A percentile compares a stretch with the other conserved stretches of the same genome.
These are phyloP conservation scores for Amblyraja radiata DNA, from an alignment of 2,797 vertebrate species.

Conservation along the genomic window DNA sequence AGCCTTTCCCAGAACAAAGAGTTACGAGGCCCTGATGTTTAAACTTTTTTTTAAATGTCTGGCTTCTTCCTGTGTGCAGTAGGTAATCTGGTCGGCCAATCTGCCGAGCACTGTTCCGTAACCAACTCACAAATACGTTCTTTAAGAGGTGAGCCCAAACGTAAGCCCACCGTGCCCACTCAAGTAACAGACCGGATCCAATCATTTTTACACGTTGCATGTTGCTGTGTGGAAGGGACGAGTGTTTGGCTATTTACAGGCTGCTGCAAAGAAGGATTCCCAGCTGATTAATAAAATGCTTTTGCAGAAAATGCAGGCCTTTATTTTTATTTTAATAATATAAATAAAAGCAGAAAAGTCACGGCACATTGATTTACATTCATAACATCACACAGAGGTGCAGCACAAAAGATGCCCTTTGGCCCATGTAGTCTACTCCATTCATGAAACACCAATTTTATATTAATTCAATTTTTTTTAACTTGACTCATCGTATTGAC, in stretches of 20 bases:
- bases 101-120: not conserved
- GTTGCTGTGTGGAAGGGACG: not conserved
- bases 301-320: not conserved
- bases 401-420: too few relatives aligned
- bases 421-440: too few relatives aligned
- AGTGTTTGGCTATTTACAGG: not conserved
- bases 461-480: too few relatives aligned
- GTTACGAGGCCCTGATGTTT: not conserved
- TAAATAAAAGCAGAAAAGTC: not conserved
- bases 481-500: too few relatives aligned
- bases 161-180: not conserved
- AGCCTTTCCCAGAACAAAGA: too few relatives aligned
- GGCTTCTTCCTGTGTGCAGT: not conserved
- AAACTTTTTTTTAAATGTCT: not conserved
- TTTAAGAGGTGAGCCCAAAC: not conserved
- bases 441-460: too few relatives aligned
- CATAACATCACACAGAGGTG: too few relatives aligned
- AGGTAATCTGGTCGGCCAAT: not conserved
- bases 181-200: not conserved
- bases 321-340: not conserved
- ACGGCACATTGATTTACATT: too few relatives aligned
- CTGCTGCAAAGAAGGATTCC: not conserved
- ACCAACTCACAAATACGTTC: not conserved
- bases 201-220: not conserved
- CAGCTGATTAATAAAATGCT: not conserved